Base-by-base conservation (phyloP, 2,113 vertebrate species). In the Meriones unguiculatus region DNA sequence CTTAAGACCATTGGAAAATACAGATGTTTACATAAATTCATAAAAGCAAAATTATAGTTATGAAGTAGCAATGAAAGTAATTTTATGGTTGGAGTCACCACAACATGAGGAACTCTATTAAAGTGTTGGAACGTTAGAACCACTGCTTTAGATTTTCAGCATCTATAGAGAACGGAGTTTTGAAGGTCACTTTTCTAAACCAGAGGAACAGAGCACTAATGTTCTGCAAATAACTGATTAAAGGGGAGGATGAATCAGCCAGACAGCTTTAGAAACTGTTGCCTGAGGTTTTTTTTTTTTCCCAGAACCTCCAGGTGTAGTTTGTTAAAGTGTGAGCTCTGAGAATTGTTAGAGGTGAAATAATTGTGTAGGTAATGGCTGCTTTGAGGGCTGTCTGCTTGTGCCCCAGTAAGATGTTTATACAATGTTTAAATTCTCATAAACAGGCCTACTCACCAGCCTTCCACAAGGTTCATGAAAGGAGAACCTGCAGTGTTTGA, bases 351-450 rank as follows among this genome's bases (percentile, higher is more conserved):
- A 30, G 25, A 1, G 82, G 13, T 88, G 46, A 38, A 50, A 75
- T 90, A 67, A 15, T 64, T 14, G 82, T 73, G 25, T 38, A 30
- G 28, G 52, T 41, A 4, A n/a, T 4, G 18, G 30, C 46, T 4
- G 6, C 46, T 76, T 62, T 41, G 28, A 91, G 82, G 41, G 32
- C 8, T 14, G 13, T 17, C 78, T 28, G 22, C 81, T 62, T n/a
- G 17, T 59, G 35, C 11, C n/a, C 65, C 46, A 52, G 46, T 46
- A 22, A 75, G 75, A 59, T 46, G 0, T n/a, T 59, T 73, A 2
- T 3, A 0, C 62, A 6, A 0, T 20, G 0, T 38, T 6, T 22
- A 6, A 82, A 38, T 22, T 25, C 41, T 57, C 9, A 0, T 11
- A 28, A 1, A 41, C 10, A 4, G 0, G 0, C 24, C 38, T 3